A percentile compares a stretch with the other conserved stretches of the same genome.
Evolutionary conservation across 2,113 vertebrate genomes (phyloP).

Genomic region (Ictalurus furcatus): DNA sequence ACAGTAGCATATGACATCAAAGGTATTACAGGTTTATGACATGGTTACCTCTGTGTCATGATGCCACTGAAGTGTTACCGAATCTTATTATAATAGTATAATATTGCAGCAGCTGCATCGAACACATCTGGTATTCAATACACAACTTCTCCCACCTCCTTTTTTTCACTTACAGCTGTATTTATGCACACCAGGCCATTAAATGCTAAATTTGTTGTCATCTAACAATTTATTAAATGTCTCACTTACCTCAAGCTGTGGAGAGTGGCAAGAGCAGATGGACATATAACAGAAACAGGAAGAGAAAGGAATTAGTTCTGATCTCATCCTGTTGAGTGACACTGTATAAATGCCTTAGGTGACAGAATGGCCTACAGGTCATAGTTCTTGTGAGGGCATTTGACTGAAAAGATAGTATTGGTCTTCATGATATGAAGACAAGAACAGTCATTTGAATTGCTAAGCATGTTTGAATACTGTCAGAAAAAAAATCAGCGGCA

Average conservation of each 20-base stretch:
- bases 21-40: background rate
- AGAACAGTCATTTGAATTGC: constrained; percentile 24
- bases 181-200: background rate
- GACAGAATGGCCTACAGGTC: background rate
- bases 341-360: constrained; percentile 27
- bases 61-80: background rate
- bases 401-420: constrained; percentile 1
- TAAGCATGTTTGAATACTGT: background rate
- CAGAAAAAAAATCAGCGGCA: background rate
- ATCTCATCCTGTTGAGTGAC: constrained; percentile 44
- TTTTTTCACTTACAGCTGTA: background rate
- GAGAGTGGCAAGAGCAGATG: constrained; percentile 34
- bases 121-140: background rate
- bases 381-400: constrained; percentile 45
- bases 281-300: constrained; percentile 21
- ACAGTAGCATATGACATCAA: background rate
- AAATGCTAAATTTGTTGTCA: background rate
- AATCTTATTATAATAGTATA: background rate
- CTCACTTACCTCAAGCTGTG: constrained; percentile 65
- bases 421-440: background rate
- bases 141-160: background rate
- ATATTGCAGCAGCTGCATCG: background rate
- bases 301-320: constrained; percentile 35
- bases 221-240: constrained; percentile 5
- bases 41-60: background rate